Base-by-base conservation (phyloP, 2,888 invertebrate genomes). In the Bombylius major region DNA sequence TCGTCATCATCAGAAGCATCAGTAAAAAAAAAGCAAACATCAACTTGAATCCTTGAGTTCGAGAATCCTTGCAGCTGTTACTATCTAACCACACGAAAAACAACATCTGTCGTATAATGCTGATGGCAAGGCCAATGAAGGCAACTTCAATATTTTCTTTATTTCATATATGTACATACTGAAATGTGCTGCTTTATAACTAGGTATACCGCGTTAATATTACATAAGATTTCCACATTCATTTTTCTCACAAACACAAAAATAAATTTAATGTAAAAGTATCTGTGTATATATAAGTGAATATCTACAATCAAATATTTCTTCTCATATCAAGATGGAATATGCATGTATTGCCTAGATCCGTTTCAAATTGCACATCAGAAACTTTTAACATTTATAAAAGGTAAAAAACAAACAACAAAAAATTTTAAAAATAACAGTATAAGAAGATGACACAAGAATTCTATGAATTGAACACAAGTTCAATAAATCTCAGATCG, bases 401-500 rank as follows among this genome's bases (percentile, higher is more conserved):
- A 42, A 42, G 11, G 39, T 11, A 42, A 42, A 11, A 23, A 23
- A 23, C 23, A 42, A 42, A 11, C 1, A 23, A 23, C 23, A 23
- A 23, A 23, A 23, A 23, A 23, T 23, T 23, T 23, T 2, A 23
- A 23, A 23, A 23, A 23, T 23, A 23, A 23, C 23, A 23, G 23
- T 23, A 23, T 23, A 23, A 23, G 23, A 23, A 23, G 23, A 23
- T 23, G 23, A 23, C 23, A 23, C 23, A 23, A 42, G 39, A 42
- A 11, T 42, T 42, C 4, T 42, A 4, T 5, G 11, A 42, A 42
- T 42, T 11, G 39, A 42, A 42, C 39, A 55, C 50, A 55, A 45
- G 45, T 55, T 55, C 54, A 55, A 55, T 55, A 55, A 55, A 55
- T 55, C 54, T 55, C 47, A 44, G 54, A 55, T 55, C 46, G 34